Base-by-base conservation (phyloP, 1,140 invertebrate genomes). In the Orius insidiosus region DNA sequence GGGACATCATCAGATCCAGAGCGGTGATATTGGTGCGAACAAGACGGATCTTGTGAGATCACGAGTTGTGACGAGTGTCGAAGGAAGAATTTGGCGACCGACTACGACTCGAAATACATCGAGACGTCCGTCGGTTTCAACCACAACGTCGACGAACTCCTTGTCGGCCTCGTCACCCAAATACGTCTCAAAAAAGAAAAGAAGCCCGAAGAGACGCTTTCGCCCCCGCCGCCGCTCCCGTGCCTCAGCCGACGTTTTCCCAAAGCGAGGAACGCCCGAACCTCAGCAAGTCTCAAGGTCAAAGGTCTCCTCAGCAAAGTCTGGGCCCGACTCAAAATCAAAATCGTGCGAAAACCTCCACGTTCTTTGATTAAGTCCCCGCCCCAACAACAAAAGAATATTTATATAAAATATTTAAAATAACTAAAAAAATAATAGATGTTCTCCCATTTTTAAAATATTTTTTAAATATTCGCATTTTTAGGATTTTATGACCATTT, bases 1-100 rank as follows among this genome's bases (percentile, higher is more conserved):
- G 74, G 45, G 80, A 84, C 47, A 75, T 79, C 51, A 78, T 85
- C 41, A 73, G 77, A 15, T 72, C 77, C 19, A 74, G 78, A 49
- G 85, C 89, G 1, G 83, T 95, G 37, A 94, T 97, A 53, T 74
- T 98, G 1, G 92, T 94, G 89, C 81, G 3, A 98, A 98, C 64
- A 98, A 98, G 65, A 81, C 82, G 13, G 93, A 98, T 66, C 70
- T 97, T 18, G 92, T 86, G 16, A 65, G 93, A 49, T 85, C 85
- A 35, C 72, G 88, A 46, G 71, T 76, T 15, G 78, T 97, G 18
- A 72, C 81, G 16, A 80, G 78, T 19, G 2, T 73, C 92, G 87
- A 90, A 60, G 87, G 5, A 90, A 86, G 64, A 70, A 74, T 16
- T 72, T 89, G 65, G 87, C 87, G 11, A 85, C 77, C 2, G 74